Evolutionary conservation across 2,113 vertebrate genomes (phyloP), one percentile per base, ranked within the genome.

Genomic region (Jaculus jaculus): DNA sequence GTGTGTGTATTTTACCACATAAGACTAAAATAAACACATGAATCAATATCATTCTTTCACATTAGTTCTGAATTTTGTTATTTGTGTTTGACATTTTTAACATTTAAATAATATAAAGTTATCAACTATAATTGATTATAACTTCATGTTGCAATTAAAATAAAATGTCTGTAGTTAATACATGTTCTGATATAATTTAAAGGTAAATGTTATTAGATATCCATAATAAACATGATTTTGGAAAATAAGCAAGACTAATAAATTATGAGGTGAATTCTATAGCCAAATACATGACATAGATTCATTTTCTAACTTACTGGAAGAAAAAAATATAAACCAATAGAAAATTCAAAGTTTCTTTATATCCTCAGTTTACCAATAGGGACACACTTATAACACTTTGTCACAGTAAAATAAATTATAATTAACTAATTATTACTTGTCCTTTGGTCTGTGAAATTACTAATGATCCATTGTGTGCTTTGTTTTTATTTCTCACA

Each of bases 41-140:
- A 65, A 34, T 10, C 42, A 21, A 61, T 10, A 34, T 18, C 16
- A 58, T 47, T 90, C 61, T 72, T 92, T 4, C 15, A 30, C 71
- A 79, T 94, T 81, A 30, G 21, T 84, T 87, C 69, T 32, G 34
- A 37, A 54, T 72, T 90, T 72, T 90, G 69, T 8, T 81, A 58
- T 13, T 24, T 37, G 82, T 17, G 34, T 84, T 88, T 90, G 21
- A 90, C 6, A 30, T 58, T n/a, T 92, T 87, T 34, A 69, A 69
- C 30, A 69, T 24, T 84, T 32, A 72, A 54, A 37, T 63, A 61
- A 1, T 65, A 68, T 72, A 68, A 92, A 73, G 1, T 77, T 7
- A 84, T 13, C 60, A 3, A 72, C 12, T 73, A 81, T 77, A 13
- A 84, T 75, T 74, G 12, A 89, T 61, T 71, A n/a, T 47, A 83